A percentile compares a stretch with the other conserved stretches of the same genome.
Conservation (phyloP, 2,888 invertebrate species). For the Pyrrhosoma nymphula region DNA sequence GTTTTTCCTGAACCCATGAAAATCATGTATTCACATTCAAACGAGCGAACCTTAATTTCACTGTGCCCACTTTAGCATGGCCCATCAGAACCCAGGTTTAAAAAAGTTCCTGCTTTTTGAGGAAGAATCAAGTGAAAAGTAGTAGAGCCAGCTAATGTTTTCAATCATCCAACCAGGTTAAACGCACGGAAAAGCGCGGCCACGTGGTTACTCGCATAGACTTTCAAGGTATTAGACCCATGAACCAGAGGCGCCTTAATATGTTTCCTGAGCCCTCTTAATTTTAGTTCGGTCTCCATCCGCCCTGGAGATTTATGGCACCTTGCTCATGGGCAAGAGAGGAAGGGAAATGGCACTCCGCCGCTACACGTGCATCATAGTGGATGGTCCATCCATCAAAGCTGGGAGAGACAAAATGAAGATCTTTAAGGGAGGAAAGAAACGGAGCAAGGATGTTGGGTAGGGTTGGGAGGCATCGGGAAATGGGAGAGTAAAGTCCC, state of each 20-base stretch:
- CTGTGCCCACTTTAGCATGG: no score
- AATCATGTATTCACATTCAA: no score
- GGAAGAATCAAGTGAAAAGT: no score
- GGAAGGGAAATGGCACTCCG: neutral
- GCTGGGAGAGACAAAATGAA: slow-evolving; percentile 38
- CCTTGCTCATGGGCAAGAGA: neutral
- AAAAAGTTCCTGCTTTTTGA: no score
- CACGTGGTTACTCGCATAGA: no score
- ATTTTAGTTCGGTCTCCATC: slow-evolving; percentile 51
- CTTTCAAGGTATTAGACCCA: no score
- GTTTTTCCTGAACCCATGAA: no score
- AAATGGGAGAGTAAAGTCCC: neutral
- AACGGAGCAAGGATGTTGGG: neutral
- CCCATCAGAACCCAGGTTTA: no score
- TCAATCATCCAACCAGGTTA: no score
- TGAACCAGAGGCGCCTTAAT: neutral
- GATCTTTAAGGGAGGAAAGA: slow-evolving; percentile 3
- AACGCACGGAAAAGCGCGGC: no score
- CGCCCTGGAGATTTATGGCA: slow-evolving; percentile 50
- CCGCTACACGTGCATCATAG: slow-evolving; percentile 41
- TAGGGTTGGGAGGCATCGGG: neutral
- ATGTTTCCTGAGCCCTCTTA: slow-evolving; percentile 52
- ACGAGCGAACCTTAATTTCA: no score
- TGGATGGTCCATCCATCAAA: slow-evolving; percentile 52
- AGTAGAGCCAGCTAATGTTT: no score